Conservation (phyloP, 2,797 vertebrate genomes). For the Chrosomus eos region DNA sequence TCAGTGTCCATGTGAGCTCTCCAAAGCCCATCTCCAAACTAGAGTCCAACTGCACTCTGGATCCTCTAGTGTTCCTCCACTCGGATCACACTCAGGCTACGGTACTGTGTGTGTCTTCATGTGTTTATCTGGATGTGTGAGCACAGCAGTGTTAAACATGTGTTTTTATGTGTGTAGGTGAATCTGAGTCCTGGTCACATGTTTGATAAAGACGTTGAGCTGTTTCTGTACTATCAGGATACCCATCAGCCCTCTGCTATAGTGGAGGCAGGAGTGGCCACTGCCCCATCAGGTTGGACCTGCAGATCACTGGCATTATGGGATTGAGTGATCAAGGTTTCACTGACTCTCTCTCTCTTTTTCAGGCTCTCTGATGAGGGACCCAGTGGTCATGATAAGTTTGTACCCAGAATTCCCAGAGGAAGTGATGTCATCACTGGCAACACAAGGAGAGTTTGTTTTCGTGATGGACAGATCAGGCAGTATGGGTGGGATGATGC, state of each 20-base stretch:
- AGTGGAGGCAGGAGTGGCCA: constrained; percentile 76
- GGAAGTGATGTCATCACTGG: constrained; percentile 61
- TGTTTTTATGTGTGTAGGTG: constrained; percentile 68
- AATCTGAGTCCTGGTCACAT: constrained; percentile 79
- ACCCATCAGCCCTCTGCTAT: constrained; percentile 78
- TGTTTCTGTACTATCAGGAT: constrained; percentile 83
- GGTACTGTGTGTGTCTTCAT: constrained; percentile 63
- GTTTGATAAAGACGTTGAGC: constrained; percentile 84
- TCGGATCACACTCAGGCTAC: constrained; percentile 76
- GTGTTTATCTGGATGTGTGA: constrained; percentile 13
- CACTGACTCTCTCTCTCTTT: neutral
- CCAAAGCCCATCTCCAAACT: constrained; percentile 76
- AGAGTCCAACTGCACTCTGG: constrained; percentile 79
- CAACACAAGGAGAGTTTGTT: constrained; percentile 80
- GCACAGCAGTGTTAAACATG: neutral
- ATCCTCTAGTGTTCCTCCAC: constrained; percentile 73
- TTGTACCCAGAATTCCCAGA: constrained; percentile 82
- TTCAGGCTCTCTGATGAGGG: constrained; percentile 82
- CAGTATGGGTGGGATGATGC: constrained; percentile 75
- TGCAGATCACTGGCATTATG: neutral
- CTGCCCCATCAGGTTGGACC: constrained; percentile 70
- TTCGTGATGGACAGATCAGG: constrained; percentile 85
- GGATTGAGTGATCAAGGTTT: neutral
- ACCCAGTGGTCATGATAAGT: constrained; percentile 83
- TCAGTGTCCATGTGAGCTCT: constrained; percentile 74